Evolutionary conservation across 2,797 vertebrate species (phyloP).

Genomic region (Pangasius djambal): DNA sequence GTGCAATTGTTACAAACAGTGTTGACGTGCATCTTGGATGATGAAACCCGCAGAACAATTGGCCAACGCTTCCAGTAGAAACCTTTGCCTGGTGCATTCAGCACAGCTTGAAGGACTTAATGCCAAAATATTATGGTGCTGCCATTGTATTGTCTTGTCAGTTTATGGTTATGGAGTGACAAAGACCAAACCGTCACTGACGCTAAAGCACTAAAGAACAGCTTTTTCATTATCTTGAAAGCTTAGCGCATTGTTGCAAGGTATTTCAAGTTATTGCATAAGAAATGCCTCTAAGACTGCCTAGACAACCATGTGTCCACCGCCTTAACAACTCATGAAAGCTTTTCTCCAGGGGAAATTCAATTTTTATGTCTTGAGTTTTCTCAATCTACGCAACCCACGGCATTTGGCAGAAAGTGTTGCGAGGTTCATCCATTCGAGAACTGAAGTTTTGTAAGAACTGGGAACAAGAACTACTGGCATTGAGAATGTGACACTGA

Average conservation of each 20-base stretch:
- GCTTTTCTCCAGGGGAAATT: neutral
- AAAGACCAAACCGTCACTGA: conserved; percentile 69
- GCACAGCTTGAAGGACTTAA: conserved; percentile 10
- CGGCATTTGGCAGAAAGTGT: conserved; percentile 30
- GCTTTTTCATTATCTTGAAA: neutral
- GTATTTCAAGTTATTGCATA: conserved; percentile 9
- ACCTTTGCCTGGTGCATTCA: conserved; percentile 16
- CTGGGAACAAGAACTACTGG: conserved; percentile 10
- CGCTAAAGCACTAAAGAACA: conserved; percentile 1
- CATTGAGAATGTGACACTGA: neutral
- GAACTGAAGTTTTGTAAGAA: conserved; percentile 1
- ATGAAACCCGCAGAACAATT: neutral
- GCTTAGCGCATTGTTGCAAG: neutral
- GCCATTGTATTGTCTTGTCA: conserved; percentile 74
- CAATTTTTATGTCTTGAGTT: conserved; percentile 10
- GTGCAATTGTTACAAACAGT: neutral
- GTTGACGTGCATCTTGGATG: conserved; percentile 28
- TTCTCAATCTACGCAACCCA: conserved; percentile 21
- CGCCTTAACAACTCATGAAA: neutral
- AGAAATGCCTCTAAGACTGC: conserved; percentile 14
- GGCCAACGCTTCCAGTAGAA: conserved; percentile 5
- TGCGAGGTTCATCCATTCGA: neutral
- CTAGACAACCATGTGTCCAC: conserved; percentile 34
- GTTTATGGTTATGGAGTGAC: conserved; percentile 72
- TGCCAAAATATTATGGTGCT: conserved; percentile 60